Evolutionary conservation across 2,113 vertebrate species (phyloP), one percentile per base, ranked within the genome.

Genomic region (Corydoras maculifer): DNA sequence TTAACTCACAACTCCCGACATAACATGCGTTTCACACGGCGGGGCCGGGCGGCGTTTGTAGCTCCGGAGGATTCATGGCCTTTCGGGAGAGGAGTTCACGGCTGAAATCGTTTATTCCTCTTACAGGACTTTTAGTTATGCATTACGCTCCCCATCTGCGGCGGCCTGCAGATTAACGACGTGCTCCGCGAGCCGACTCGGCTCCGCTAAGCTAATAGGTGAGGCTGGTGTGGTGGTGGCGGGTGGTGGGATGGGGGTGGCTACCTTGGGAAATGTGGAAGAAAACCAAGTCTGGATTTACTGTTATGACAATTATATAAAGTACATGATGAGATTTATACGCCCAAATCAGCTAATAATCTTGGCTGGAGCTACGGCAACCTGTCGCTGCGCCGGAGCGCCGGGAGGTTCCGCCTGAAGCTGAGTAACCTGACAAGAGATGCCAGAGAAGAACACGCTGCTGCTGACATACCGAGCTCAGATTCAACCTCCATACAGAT

Each of bases 71-170:
- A 97, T 96, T 95, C 92, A 94, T 92, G 91, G 91, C 87, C 91
- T 96, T 94, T 95, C 93, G 88, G 88, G 90, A 92, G 92, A 94
- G 92, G 94, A 93, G 92, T 95, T 95, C 91, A 90, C 94, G 93
- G 93, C 92, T 94, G 91, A 94, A 95, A 92, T 91, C 92, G 91
- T 96, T 94, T 93, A 94, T 97, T 95, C 89, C 91, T 94, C 94
- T 94, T 92, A 93, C 90, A 90, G 88, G 92, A 92, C 89, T 94
- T 93, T 94, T 91, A 95, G 91, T 92, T 94, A 92, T 93, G 92
- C 92, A 92, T 92, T 91, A 88, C 87, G 90, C 92, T 92, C 89
- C 85, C 86, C 89, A 94, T 91, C 91, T 94, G 90, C 86, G 89
- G 89, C 90, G 85, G 86, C 88, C 84, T 79, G 92, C 84, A 91